Evolutionary conservation across 2,888 invertebrate species (phyloP), one percentile per base, ranked within the genome.

Genomic region (Cataglyphis rosenhaueri): DNA sequence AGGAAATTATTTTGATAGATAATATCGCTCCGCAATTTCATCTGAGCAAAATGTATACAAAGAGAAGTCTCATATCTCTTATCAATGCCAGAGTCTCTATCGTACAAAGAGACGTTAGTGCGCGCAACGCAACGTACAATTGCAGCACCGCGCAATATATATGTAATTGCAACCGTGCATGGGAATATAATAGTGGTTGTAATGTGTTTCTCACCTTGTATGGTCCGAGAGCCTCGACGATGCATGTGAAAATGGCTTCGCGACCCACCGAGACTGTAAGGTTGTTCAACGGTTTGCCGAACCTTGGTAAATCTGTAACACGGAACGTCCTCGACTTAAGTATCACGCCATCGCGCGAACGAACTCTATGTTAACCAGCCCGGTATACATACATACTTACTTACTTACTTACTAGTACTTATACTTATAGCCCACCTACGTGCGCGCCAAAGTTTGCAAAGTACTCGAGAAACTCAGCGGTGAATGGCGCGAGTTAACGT

Each of bases 241-340:
- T 91, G 88, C 94, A 94, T 81, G 92, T 93, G 85, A 94, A 94
- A 85, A 94, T 89, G 74, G 94, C 94, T 85, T 94, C 94, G 44
- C 94, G 92, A 68, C 94, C 94, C 61, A 94, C 94, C 38, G 94
- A 94, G 84, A 94, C 86, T 79, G 94, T 94, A 84, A 94, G 89
- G 89, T 94, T 94, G 89, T 94, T 94, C 87, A 94, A 90, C 81
- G 94, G 93, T 87, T 92, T 92, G 88, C 93, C 94, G 84, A 94
- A 94, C 87, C 91, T 93, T 76, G 94, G 94, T 90, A 93, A 91
- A 90, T 94, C 94, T 94, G 93, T 74, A 94, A 93, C 90, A 90
- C 85, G 84, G 85, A 88, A 86, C 83, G 81, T 87, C 84, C 85
- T 81, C 83, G 62, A 82, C 84, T 85, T 88, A 79, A 88, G 86